Evolutionary conservation across 1,140 invertebrate species (phyloP), one percentile per base, ranked within the genome.

Genomic region (Cotesia glomerata): DNA sequence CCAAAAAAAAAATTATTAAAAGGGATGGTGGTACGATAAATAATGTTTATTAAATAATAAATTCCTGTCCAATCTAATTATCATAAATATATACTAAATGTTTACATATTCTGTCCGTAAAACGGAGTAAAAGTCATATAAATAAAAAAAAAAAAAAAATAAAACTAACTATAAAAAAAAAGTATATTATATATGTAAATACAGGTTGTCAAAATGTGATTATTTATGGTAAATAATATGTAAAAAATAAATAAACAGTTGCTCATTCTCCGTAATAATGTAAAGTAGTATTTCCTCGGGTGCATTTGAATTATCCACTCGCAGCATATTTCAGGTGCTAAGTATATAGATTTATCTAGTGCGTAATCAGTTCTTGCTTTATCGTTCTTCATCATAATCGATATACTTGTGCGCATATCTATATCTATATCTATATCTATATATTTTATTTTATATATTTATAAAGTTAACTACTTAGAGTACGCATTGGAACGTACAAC

Each of bases 331-430:
- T 36, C 63, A 65, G 63, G 63, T 65, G 63, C 39, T 65, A 65
- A 65, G 63, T 65, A 65, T 52, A 65, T 51, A 65, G 63, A 65
- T 65, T 65, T 65, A 65, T 65, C 63, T 51, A 51, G 63, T 65
- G 63, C 63, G 63, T 65, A 65, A 65, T 65, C 39, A 65, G 63
- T 35, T 65, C 39, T 65, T 35, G 63, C 63, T 65, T 65, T 65
- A 65, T 65, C 39, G 39, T 65, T 49, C 35, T 63, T 51, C 63
- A 65, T 65, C 63, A 65, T 65, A 65, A 65, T 65, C 63, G 39
- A 65, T 34, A 54, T 18, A 59, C 26, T 9, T 59, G 58, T 45
- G 39, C 39, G 8, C 4, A 45, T 45, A 45, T 45, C 11, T 45
- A 45, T 45, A 5, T 39, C 36, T 39, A 39, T 39, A 39, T 39